These are phyloP conservation scores for Eugnorisma glareosa DNA, from an alignment of 2,888 invertebrate genomes.

Conservation along the genomic window DNA sequence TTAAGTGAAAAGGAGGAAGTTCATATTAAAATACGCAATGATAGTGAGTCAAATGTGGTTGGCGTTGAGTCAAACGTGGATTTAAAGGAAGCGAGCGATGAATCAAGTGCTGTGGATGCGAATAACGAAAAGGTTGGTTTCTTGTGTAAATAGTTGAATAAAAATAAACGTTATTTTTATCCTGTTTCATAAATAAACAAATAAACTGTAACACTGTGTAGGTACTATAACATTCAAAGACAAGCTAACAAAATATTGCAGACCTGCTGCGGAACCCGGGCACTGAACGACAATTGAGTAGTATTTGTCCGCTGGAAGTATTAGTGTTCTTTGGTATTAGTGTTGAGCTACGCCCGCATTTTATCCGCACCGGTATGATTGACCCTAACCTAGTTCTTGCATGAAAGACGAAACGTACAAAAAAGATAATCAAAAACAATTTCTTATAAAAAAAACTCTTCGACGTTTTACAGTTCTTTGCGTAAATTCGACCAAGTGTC, in stretches of 20 bases:
- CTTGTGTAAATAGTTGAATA: slow-evolving; percentile 13
- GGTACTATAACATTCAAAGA: not conserved
- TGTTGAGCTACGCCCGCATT: not conserved
- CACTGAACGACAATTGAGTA: not conserved
- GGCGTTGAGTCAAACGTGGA: slow-evolving; percentile 56
- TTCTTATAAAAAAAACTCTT: not conserved
- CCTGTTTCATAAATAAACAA: not conserved
- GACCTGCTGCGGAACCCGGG: not conserved
- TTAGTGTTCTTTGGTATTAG: not conserved
- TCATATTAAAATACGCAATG: slow-evolving; percentile 44
- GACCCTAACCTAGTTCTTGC: not conserved
- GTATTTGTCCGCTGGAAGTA: not conserved
- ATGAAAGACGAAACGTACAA: not conserved
- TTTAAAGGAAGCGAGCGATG: slow-evolving; percentile 52
- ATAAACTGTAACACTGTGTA: too few species aligned
- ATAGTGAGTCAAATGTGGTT: slow-evolving; percentile 67
- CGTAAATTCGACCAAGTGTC: slow-evolving; percentile 1
- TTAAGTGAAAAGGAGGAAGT: slow-evolving; percentile 47
- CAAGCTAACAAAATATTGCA: not conserved
- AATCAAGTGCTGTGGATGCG: slow-evolving; percentile 52
- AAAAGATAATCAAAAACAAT: not conserved
- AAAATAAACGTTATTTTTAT: not conserved
- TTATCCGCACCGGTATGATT: not conserved
- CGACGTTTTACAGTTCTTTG: slow-evolving; percentile 3
- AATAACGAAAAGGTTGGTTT: slow-evolving; percentile 53